Conservation (phyloP, 2,888 invertebrate species). For the Conomelus anceps region DNA sequence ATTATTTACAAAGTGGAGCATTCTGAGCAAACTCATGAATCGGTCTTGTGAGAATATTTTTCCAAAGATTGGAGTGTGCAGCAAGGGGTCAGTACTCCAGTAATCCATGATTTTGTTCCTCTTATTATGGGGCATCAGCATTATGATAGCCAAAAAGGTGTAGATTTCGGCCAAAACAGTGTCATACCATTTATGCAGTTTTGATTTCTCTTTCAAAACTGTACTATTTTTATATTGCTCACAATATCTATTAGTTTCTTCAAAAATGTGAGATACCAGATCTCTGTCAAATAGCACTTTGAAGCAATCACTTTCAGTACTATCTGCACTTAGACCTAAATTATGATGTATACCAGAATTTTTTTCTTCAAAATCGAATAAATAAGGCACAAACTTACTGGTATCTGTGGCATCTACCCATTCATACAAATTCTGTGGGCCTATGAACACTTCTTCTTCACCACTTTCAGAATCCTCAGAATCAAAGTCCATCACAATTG, state of each 20-base stretch:
- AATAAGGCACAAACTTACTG: neutral
- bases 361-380: constrained; percentile 6
- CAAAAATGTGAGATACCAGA: constrained; percentile 4
- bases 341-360: neutral
- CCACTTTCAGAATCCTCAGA: neutral
- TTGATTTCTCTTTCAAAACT: neutral
- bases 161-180: constrained; percentile 3
- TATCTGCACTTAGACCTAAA: constrained; percentile 1
- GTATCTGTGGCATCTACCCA: neutral
- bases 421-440: neutral
- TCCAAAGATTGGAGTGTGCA: constrained; percentile 6
- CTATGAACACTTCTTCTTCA: neutral
- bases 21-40: constrained; percentile 1
- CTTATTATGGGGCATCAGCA: constrained; percentile 2
- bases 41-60: constrained; percentile 7
- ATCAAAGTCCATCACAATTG: neutral
- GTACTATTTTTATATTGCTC: neutral
- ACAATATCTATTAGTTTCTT: constrained; percentile 6
- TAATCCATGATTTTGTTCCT: neutral
- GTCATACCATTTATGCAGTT: constrained; percentile 5
- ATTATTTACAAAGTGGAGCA: constrained; percentile 5
- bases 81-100: constrained; percentile 5
- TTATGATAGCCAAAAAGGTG: neutral
- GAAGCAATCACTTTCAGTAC: constrained; percentile 8
- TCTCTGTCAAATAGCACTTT: constrained; percentile 1